phyloP scores from a whole-genome alignment of 2,113 vertebrate species.

The Oophaga pumilio region DNA sequence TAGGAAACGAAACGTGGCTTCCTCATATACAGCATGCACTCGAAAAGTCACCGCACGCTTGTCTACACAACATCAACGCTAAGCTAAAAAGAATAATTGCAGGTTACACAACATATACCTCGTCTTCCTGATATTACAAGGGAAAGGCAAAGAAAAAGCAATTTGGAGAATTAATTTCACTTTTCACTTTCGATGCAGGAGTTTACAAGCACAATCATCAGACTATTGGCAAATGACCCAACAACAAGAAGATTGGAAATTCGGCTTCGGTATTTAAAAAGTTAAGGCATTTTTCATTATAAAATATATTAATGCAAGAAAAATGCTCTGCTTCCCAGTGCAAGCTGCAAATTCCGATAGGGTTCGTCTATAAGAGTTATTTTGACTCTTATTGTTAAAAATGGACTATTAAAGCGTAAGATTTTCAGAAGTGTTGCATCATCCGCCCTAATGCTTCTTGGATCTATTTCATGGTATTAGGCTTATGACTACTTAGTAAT shows the following conservation, averaged over 20 bases:
- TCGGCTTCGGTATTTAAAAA: neutral
- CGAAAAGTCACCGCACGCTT: slow-evolving; percentile 71
- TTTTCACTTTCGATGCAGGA: slow-evolving; percentile 48
- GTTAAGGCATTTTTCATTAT: neutral
- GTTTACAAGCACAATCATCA: slow-evolving; percentile 6
- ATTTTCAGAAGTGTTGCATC: neutral
- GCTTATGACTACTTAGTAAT: no score
- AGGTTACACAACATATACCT: slow-evolving; percentile 83
- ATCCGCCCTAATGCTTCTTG: no score
- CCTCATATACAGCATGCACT: slow-evolving; percentile 67
- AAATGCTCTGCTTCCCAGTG: neutral
- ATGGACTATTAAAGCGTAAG: neutral
- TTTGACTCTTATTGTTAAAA: neutral
- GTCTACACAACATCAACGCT: slow-evolving; percentile 67
- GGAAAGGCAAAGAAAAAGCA: slow-evolving; percentile 76
- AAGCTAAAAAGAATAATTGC: slow-evolving; percentile 63
- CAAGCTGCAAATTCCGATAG: neutral
- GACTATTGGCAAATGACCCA: neutral
- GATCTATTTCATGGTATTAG: neutral
- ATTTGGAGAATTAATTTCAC: slow-evolving; percentile 72
- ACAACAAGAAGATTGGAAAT: neutral
- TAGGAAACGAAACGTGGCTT: slow-evolving; percentile 59
- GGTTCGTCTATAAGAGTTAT: neutral
- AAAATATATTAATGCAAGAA: neutral
- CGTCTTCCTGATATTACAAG: slow-evolving; percentile 85